Evolutionary conservation across 2,797 vertebrate genomes (phyloP).

Genomic region (Avahi laniger): DNA sequence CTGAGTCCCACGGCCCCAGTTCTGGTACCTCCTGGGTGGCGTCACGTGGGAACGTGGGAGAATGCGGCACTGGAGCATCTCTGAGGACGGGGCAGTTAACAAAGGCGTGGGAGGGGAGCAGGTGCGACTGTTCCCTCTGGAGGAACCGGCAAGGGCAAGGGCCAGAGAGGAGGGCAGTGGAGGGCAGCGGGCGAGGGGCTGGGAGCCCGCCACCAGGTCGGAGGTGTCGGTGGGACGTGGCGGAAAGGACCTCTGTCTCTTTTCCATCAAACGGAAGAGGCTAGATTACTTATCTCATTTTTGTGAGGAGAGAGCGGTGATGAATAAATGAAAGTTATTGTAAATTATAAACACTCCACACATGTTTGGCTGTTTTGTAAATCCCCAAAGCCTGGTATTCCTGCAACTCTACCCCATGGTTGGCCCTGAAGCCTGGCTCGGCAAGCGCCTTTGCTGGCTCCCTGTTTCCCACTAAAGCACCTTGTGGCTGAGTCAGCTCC

Average conservation of each 20-base stretch:
- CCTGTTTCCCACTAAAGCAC: neutral
- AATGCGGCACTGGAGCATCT: neutral
- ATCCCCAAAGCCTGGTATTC: neutral
- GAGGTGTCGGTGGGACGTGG: neutral
- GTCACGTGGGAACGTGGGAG: neutral
- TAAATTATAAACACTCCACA: neutral
- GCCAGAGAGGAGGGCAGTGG: neutral
- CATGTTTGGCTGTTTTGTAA: neutral
- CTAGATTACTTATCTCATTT: neutral
- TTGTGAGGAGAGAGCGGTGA: neutral
- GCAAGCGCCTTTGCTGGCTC: neutral
- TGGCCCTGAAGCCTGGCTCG: neutral
- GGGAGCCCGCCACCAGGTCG: neutral
- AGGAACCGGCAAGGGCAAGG: neutral
- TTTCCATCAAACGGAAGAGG: neutral
- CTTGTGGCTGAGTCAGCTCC: neutral
- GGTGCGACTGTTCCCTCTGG: neutral
- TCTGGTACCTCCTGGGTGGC: accelerated
- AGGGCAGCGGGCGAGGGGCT: neutral
- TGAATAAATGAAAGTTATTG: neutral
- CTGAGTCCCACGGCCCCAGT: accelerated
- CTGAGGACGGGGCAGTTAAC: neutral
- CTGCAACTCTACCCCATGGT: accelerated
- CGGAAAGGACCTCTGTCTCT: neutral
- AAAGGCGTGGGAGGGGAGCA: neutral